Evolutionary conservation across 2,888 invertebrate species (phyloP).

Genomic region (Anthophora plumipes): DNA sequence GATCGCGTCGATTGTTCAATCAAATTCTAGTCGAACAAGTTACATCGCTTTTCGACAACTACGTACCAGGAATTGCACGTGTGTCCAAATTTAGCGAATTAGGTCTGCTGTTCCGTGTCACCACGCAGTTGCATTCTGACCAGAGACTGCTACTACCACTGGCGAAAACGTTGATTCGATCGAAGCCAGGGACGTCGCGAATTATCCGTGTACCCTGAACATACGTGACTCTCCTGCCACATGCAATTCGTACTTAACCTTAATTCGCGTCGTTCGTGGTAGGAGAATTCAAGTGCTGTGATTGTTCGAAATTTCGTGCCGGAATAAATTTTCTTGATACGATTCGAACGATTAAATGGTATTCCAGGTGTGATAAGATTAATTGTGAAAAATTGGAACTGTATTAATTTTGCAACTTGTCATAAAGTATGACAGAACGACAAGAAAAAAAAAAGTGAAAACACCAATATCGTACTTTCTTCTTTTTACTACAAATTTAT

Average conservation of each 20-base stretch:
- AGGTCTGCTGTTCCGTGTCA: constrained; percentile 65
- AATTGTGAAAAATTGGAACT: background rate
- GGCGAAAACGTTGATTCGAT: constrained; percentile 72
- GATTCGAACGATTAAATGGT: background rate
- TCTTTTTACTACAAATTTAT: constrained; percentile 6
- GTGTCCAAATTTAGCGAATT: constrained; percentile 59
- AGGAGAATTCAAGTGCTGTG: background rate
- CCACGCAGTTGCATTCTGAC: constrained; percentile 67
- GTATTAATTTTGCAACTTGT: constrained; percentile 16
- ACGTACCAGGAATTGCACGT: constrained; percentile 60
- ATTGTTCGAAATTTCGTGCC: background rate
- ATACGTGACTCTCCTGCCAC: background rate
- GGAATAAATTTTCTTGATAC: background rate
- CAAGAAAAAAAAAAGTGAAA: constrained; percentile 11
- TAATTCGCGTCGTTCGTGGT: background rate
- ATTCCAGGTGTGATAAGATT: background rate
- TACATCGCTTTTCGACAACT: constrained; percentile 33
- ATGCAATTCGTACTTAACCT: constrained; percentile 24
- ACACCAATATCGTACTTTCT: background rate
- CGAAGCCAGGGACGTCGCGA: constrained; percentile 64
- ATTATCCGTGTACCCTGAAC: constrained; percentile 41
- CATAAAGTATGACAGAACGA: background rate
- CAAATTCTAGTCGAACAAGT: constrained; percentile 10
- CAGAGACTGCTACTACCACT: constrained; percentile 60
- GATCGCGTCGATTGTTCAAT: constrained; percentile 6